A percentile compares a stretch with the other conserved stretches of the same genome.
Conservation (phyloP, 92 coral and sea anemone genomes). For the Parazoanthus swiftii region DNA sequence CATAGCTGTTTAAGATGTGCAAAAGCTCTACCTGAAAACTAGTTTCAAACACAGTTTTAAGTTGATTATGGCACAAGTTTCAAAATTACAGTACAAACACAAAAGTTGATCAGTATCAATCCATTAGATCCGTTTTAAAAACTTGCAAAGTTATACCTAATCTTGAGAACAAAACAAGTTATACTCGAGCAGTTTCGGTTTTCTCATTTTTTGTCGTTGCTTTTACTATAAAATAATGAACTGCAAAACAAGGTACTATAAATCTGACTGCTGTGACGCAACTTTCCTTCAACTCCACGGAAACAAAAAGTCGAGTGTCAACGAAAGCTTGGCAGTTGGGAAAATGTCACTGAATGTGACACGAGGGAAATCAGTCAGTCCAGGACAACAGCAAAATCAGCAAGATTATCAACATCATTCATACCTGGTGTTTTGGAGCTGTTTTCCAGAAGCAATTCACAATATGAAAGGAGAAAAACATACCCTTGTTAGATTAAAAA, state of each 20-base stretch:
- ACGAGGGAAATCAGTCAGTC: background rate
- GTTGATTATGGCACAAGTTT: too few relatives aligned
- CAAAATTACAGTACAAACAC: background rate
- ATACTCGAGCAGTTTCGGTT: too few relatives aligned
- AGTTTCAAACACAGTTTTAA: background rate
- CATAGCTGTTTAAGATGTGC: too few relatives aligned
- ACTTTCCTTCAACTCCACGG: background rate
- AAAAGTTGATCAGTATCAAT: background rate
- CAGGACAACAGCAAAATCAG: background rate
- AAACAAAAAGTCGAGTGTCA: background rate
- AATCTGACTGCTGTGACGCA: background rate
- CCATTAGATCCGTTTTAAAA: too few relatives aligned
- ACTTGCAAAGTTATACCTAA: background rate
- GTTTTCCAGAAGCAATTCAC: conserved; percentile 18
- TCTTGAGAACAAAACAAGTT: too few relatives aligned
- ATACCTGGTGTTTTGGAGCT: conserved; percentile 99
- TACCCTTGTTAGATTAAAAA: conserved; percentile 22
- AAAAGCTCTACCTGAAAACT: background rate
- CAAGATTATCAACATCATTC: conserved; percentile 14
- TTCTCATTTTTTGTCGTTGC: too few relatives aligned
- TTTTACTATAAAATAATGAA: too few relatives aligned
- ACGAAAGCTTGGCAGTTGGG: background rate
- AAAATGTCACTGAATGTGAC: background rate
- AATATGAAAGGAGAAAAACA: conserved; percentile 37
- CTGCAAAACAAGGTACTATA: too few relatives aligned